These are phyloP conservation scores for Drosophila littoralis DNA, from an alignment of 1,140 invertebrate genomes.

Conservation along the genomic window DNA sequence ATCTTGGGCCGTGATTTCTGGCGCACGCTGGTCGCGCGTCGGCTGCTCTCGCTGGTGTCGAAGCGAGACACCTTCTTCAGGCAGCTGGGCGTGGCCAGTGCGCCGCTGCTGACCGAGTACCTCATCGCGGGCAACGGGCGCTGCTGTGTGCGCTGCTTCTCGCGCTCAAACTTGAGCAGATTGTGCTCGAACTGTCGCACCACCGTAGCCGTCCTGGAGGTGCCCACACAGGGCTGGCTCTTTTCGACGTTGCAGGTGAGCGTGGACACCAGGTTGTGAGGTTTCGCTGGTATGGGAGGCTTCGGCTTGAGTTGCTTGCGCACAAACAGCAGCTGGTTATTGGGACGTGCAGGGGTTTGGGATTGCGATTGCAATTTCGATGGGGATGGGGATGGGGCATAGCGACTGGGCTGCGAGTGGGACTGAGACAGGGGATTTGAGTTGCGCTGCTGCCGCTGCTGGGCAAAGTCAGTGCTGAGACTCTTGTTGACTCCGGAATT, in stretches of 20 bases:
- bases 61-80: constrained; percentile 80
- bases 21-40: constrained; percentile 82
- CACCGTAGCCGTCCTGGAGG: constrained; percentile 76
- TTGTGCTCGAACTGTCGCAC: constrained; percentile 85
- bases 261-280: constrained; percentile 74
- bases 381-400: neutral
- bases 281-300: constrained; percentile 75
- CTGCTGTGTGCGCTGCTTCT: constrained; percentile 70
- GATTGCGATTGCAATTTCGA: neutral
- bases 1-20: constrained; percentile 77
- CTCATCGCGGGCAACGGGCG: constrained; percentile 61
- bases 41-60: constrained; percentile 64
- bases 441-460: constrained; percentile 73
- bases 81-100: constrained; percentile 75
- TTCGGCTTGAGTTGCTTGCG: constrained; percentile 68
- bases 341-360: neutral
- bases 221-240: constrained; percentile 29
- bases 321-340: constrained; percentile 56
- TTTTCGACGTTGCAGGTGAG: constrained; percentile 65
- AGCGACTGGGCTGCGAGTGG: neutral
- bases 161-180: constrained; percentile 85
- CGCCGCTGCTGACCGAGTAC: constrained; percentile 72
- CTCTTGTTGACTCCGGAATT: constrained; percentile 80
- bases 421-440: constrained; percentile 72
- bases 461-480: constrained; percentile 80